Evolutionary conservation across 2,888 invertebrate species (phyloP).

Genomic region (Penaeus monodon): DNA sequence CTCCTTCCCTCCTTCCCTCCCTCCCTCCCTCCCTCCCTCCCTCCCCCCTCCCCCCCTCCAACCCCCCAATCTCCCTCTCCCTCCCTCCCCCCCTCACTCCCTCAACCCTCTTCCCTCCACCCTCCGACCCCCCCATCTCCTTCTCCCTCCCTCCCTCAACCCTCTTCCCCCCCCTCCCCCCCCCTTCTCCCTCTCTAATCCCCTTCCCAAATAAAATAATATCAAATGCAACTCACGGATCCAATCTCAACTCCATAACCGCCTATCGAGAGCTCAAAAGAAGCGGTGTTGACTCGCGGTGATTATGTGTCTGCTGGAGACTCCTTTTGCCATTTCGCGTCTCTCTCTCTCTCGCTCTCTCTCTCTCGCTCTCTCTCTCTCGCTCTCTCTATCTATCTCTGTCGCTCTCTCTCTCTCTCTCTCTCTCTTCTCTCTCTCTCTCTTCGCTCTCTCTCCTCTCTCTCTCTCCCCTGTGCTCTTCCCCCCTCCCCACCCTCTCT

Average conservation of each 20-base stretch:
- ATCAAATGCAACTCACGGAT: slow-evolving; percentile 17
- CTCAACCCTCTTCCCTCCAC: neutral
- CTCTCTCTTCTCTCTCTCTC: too few species aligned
- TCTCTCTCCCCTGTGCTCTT: too few species aligned
- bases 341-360: too few species aligned
- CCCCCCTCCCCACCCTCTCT: too few species aligned
- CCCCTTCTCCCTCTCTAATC: neutral
- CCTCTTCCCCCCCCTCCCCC: neutral
- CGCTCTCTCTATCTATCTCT: too few species aligned
- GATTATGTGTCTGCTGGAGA: too few species aligned
- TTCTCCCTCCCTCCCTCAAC: neutral
- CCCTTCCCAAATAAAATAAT: slow-evolving; percentile 13
- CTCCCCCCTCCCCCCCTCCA: too few species aligned
- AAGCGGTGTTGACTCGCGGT: neutral
- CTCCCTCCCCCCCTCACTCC: slow-evolving; percentile 10
- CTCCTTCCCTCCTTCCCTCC: neutral
- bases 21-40: neutral
- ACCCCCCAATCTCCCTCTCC: neutral
- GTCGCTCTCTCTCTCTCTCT: too few species aligned
- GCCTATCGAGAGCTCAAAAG: slow-evolving; percentile 9
- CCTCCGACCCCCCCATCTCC: neutral
- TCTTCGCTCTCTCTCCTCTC: too few species aligned
- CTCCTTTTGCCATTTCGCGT: too few species aligned
- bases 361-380: too few species aligned
- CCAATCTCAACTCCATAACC: slow-evolving; percentile 12